A percentile compares a stretch with the other conserved stretches of the same genome.
Conservation (phyloP, 2,797 vertebrate species). For the Lutjanus campechanus region DNA sequence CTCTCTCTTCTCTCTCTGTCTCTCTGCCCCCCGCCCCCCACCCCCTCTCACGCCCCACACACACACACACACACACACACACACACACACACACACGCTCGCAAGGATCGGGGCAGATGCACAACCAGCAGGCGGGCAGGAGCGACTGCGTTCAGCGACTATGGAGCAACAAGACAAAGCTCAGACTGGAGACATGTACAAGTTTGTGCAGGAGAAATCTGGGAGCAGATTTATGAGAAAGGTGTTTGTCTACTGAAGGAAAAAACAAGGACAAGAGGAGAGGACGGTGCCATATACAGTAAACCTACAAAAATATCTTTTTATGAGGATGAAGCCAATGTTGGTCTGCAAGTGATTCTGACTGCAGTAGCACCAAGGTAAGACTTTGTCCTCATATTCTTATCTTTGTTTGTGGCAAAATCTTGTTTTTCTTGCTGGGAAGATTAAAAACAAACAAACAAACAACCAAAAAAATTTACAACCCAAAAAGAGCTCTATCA, state of each 20-base stretch:
- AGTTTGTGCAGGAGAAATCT: slow-evolving; percentile 55
- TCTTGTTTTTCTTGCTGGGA: neutral
- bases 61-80: slow-evolving; percentile 28
- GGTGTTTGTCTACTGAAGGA: slow-evolving; percentile 34
- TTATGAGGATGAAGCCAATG: slow-evolving; percentile 61
- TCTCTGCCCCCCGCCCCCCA: slow-evolving; percentile 23
- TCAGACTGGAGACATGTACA: slow-evolving; percentile 58
- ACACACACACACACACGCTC: slow-evolving; percentile 35
- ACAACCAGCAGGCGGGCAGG: slow-evolving; percentile 64
- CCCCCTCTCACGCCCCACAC: slow-evolving; percentile 13
- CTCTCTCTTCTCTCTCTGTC: slow-evolving; percentile 41
- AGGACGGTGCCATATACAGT: slow-evolving; percentile 7
- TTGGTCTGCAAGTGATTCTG: slow-evolving; percentile 45
- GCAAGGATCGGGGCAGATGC: slow-evolving; percentile 66
- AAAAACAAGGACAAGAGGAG: slow-evolving; percentile 21
- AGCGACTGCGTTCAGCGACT: slow-evolving; percentile 51
- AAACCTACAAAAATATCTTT: slow-evolving; percentile 28
- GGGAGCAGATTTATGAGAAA: slow-evolving; percentile 34
- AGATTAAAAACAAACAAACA: neutral
- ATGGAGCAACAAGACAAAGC: slow-evolving; percentile 72
- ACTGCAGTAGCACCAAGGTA: slow-evolving; percentile 59
- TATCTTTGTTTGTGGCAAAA: neutral
- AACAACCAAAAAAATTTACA: neutral
- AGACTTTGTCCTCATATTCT: slow-evolving; percentile 37
- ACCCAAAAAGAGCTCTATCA: too few relatives aligned